Evolutionary conservation across 2,113 vertebrate genomes (phyloP).

Genomic region (Neomonachus schauinslandi): DNA sequence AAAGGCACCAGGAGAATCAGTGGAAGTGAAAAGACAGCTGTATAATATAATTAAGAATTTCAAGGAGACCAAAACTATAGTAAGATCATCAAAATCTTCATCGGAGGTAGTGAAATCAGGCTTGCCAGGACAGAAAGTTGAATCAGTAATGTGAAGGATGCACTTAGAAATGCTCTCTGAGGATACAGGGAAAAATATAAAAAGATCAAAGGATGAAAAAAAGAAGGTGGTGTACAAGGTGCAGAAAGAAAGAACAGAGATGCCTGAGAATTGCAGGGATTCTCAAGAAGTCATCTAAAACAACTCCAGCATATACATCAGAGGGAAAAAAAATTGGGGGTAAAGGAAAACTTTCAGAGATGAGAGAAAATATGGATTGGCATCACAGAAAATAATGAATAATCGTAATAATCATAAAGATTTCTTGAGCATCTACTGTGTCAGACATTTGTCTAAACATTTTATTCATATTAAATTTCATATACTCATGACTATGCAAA

Average conservation of each 20-base stretch:
- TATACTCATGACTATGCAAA: neutral
- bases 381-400: neutral
- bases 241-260: neutral
- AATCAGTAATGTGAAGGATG: neutral
- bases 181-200: neutral
- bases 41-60: neutral
- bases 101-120: neutral
- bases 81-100: neutral
- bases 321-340: neutral
- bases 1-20: slow-evolving; percentile 21
- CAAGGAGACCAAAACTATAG: neutral
- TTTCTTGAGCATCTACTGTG: neutral
- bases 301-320: neutral
- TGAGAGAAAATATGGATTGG: neutral
- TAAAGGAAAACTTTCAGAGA: neutral
- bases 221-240: neutral
- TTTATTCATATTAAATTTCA: slow-evolving; percentile 12
- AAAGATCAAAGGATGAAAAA: neutral
- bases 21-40: neutral
- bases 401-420: neutral
- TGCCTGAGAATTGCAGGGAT: neutral
- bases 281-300: neutral
- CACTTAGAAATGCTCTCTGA: neutral
- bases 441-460: neutral
- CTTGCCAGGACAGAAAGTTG: neutral